Conservation (phyloP, 2,888 invertebrate genomes). For the Oligia strigilis region DNA sequence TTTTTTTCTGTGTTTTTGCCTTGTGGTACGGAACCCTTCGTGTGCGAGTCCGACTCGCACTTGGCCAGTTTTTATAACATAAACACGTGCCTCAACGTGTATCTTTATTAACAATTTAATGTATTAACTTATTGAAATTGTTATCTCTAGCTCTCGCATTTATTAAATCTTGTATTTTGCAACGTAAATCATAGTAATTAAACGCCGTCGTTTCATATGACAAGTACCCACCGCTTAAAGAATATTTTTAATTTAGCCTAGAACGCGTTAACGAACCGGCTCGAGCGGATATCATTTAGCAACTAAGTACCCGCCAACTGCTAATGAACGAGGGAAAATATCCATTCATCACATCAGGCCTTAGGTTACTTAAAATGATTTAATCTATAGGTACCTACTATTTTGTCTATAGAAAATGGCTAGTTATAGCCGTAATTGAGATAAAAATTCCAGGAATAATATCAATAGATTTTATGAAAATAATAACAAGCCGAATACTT, state of each 20-base stretch:
- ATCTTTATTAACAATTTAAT: not conserved
- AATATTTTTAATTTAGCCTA: conserved; percentile 52
- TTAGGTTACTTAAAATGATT: conserved; percentile 16
- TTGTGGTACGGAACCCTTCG: no score
- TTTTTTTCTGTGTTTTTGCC: no score
- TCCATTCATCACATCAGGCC: conserved; percentile 59
- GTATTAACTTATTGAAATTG: conserved; percentile 12
- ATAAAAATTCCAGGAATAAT: conserved; percentile 10
- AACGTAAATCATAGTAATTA: conserved; percentile 59
- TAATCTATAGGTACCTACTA: not conserved
- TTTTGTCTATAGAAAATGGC: conserved; percentile 12
- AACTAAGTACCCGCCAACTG: conserved; percentile 56
- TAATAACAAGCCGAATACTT: not conserved
- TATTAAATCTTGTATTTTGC: conserved; percentile 20
- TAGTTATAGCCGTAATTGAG: not conserved
- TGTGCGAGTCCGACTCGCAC: no score
- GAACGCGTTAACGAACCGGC: conserved; percentile 63
- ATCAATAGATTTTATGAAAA: conserved; percentile 19
- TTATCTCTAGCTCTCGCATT: conserved; percentile 11
- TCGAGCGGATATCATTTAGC: conserved; percentile 60
- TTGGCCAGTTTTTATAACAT: not conserved
- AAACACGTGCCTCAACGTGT: not conserved
- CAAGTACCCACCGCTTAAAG: conserved; percentile 37
- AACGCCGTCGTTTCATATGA: conserved; percentile 44
- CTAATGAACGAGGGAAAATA: conserved; percentile 71